These are phyloP conservation scores for Diplazon laetatorius DNA, from an alignment of 2,888 invertebrate species.

Conservation along the genomic window DNA sequence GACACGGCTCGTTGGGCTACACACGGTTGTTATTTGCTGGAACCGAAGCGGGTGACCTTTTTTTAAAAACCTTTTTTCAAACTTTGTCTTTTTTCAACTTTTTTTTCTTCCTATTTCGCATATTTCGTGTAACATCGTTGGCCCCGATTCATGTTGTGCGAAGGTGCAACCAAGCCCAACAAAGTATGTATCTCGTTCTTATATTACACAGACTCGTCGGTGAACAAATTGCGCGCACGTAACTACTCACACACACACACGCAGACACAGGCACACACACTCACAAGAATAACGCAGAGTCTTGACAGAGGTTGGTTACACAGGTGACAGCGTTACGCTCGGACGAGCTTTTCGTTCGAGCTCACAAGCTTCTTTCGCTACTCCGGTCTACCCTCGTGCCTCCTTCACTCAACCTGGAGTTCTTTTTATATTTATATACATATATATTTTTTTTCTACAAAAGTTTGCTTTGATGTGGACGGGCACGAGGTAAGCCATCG, in stretches of 20 bases:
- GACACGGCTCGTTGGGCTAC: not conserved
- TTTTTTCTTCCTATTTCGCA: not conserved
- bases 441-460: constrained; percentile 15
- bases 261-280: too few relatives aligned
- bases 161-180: constrained; percentile 5
- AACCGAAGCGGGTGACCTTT: too few relatives aligned
- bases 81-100: too few relatives aligned
- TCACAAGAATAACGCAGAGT: too few relatives aligned
- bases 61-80: not conserved
- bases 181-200: constrained; percentile 29
- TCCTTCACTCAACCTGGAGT: constrained; percentile 3
- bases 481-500: constrained; percentile 31
- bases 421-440: constrained; percentile 32
- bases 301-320: constrained; percentile 11
- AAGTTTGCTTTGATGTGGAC: constrained; percentile 59
- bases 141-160: not conserved
- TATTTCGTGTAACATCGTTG: constrained; percentile 18
- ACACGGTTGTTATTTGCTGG: not conserved
- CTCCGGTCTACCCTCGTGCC: not conserved
- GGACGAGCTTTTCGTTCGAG: constrained; percentile 56
- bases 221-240: constrained; percentile 10
- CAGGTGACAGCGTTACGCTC: constrained; percentile 41
- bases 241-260: constrained; percentile 6
- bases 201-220: constrained; percentile 9
- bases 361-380: constrained; percentile 55